Evolutionary conservation across 2,888 invertebrate species (phyloP).

Genomic region (Caradrina clavipalpis): DNA sequence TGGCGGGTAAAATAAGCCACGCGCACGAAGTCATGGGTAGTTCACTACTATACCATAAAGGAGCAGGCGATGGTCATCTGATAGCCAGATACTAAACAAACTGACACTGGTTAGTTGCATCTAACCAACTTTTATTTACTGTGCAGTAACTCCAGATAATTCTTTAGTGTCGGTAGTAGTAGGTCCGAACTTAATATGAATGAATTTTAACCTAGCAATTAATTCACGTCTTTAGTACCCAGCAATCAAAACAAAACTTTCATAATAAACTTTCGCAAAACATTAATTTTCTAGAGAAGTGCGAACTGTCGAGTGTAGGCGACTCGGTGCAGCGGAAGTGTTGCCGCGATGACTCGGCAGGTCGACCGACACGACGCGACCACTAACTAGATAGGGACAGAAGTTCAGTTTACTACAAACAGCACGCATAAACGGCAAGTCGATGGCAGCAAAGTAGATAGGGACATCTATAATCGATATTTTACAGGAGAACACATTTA

Average conservation of each 20-base stretch:
- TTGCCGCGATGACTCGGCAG: constrained; percentile 72
- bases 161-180: not conserved
- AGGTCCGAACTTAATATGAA: not conserved
- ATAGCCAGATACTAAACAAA: no score
- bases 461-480: no score
- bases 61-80: not conserved
- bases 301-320: constrained; percentile 57
- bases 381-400: not conserved
- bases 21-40: no score
- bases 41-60: no score
- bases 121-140: not conserved
- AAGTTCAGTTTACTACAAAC: not conserved
- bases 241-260: constrained; percentile 47
- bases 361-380: constrained; percentile 60
- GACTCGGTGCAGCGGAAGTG: constrained; percentile 80
- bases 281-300: constrained; percentile 57
- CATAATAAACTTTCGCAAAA: constrained; percentile 36
- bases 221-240: constrained; percentile 19
- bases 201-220: constrained; percentile 8
- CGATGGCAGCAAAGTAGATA: no score
- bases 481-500: no score
- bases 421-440: no score
- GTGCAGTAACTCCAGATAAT: not conserved
- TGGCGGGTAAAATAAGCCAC: no score
- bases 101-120: not conserved